phyloP scores from a whole-genome alignment of 2,113 vertebrate genomes.

The Hypomesus transpacificus region DNA sequence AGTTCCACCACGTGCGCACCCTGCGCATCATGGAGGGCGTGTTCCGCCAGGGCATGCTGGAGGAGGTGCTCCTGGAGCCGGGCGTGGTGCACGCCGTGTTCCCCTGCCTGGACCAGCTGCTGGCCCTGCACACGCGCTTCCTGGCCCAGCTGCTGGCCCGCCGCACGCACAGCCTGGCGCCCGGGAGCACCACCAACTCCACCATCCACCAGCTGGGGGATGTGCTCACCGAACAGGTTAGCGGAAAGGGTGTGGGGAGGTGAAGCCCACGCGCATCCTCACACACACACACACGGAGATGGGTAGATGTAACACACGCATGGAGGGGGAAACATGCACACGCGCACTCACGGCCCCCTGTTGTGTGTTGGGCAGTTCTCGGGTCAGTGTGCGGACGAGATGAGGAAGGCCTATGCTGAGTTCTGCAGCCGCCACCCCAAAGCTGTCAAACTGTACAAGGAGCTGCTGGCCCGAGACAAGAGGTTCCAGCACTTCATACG shows the following conservation, averaged over 20 bases:
- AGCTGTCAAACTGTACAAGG: constrained; percentile 92
- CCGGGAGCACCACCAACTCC: constrained; percentile 83
- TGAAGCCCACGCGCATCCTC: too few species aligned
- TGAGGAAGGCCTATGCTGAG: constrained; percentile 86
- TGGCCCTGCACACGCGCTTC: constrained; percentile 81
- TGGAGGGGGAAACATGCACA: neutral
- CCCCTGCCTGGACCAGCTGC: constrained; percentile 87
- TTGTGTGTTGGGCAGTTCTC: constrained; percentile 78
- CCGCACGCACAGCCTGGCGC: constrained; percentile 74
- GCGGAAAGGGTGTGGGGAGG: too few species aligned
- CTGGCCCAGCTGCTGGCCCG: constrained; percentile 78
- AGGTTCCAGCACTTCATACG: constrained; percentile 91
- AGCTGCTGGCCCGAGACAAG: constrained; percentile 82
- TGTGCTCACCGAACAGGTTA: constrained; percentile 62
- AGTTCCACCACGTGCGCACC: constrained; percentile 88
- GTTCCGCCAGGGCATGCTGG: constrained; percentile 86
- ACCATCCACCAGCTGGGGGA: constrained; percentile 82
- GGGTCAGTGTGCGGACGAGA: constrained; percentile 79
- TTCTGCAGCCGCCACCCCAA: constrained; percentile 93
- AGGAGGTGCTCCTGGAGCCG: constrained; percentile 85
- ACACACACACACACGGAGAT: neutral
- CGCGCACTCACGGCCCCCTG: neutral
- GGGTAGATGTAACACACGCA: neutral
- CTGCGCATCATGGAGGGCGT: constrained; percentile 89
- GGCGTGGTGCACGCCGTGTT: constrained; percentile 83